Percentiles rank a stretch among this genome's conserved stretches.
These are phyloP conservation scores for Penaeus monodon DNA, from an alignment of 2,888 invertebrate genomes.

Conservation along the genomic window DNA sequence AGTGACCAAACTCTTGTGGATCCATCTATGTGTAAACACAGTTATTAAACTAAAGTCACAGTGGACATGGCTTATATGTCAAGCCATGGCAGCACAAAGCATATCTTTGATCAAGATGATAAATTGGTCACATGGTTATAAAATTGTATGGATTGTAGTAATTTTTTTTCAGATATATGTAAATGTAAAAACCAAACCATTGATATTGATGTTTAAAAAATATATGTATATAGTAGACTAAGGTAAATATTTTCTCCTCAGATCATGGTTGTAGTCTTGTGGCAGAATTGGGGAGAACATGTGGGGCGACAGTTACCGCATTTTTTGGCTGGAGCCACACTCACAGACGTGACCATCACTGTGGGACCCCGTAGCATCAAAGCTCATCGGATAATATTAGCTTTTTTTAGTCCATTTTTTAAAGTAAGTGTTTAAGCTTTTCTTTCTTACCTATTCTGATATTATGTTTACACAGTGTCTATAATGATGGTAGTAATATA, in stretches of 20 bases:
- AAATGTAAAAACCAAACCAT: not conserved
- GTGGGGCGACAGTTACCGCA: conserved; percentile 53
- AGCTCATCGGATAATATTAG: conserved; percentile 54
- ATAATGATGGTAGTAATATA: too few species aligned
- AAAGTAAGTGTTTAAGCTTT: conserved; percentile 12
- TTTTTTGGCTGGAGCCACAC: conserved; percentile 39
- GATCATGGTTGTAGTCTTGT: conserved; percentile 49
- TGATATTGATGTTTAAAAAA: not conserved
- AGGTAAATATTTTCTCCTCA: not conserved
- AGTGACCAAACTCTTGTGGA: too few species aligned
- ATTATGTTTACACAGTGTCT: not conserved
- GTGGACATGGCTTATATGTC: too few species aligned
- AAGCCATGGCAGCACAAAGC: too few species aligned
- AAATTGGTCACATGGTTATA: too few species aligned
- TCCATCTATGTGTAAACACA: too few species aligned
- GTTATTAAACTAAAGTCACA: too few species aligned
- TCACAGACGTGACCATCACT: conserved; percentile 50
- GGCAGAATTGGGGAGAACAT: conserved; percentile 58
- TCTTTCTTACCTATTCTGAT: not conserved
- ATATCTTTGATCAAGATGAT: too few species aligned
- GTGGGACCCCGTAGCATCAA: conserved; percentile 34
- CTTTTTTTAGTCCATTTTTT: conserved; percentile 56
- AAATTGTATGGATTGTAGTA: too few species aligned
- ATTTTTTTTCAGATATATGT: too few species aligned
- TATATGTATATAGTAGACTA: not conserved